Conservation (phyloP, 2,113 vertebrate genomes). For the Rhinogobius similis region DNA sequence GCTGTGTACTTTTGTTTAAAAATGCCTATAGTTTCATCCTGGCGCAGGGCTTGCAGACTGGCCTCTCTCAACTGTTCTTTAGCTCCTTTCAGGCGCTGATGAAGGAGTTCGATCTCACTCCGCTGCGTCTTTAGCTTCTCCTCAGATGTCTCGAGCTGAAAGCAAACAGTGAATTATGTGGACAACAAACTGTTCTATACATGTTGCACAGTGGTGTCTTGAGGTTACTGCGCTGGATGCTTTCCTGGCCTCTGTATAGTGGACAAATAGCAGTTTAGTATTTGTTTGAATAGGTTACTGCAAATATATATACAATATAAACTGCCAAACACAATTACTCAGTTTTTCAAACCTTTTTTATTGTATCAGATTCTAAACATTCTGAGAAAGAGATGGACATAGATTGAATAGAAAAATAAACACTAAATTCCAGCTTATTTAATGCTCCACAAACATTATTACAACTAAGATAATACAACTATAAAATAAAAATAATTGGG, state of each 20-base stretch:
- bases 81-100: conserved; percentile 45
- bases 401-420: background rate
- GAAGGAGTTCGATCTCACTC: conserved; percentile 38
- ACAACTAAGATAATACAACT: too few species aligned
- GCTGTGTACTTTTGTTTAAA: conserved; percentile 72
- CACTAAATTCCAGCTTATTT: background rate
- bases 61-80: conserved; percentile 48
- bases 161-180: conserved; percentile 16
- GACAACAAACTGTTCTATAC: conserved; percentile 7
- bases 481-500: too few species aligned
- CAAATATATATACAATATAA: background rate
- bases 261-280: background rate
- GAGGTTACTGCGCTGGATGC: background rate
- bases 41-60: conserved; percentile 34
- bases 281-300: background rate
- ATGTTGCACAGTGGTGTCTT: conserved; percentile 3
- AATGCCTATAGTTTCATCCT: conserved; percentile 38
- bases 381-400: background rate
- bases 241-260: background rate
- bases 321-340: background rate
- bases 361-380: background rate
- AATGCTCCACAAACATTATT: background rate
- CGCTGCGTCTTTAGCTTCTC: conserved; percentile 53
- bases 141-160: conserved; percentile 55
- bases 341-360: background rate